phyloP scores from a whole-genome alignment of 2,113 vertebrate species.

The Anolis sagrei region DNA sequence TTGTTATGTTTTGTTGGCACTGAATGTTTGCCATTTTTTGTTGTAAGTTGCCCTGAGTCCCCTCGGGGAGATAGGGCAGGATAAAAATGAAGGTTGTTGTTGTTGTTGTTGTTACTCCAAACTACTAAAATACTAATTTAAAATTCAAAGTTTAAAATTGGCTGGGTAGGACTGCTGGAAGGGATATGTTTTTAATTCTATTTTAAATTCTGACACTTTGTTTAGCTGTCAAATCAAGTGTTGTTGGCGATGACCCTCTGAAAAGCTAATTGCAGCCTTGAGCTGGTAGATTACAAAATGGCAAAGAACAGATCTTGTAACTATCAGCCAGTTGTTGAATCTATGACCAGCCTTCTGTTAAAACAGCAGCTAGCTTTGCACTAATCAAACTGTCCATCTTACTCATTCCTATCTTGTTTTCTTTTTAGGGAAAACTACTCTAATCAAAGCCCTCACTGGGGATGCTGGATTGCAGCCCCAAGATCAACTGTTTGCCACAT shows the following conservation, averaged over 20 bases:
- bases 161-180: no score
- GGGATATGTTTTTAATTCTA: no score
- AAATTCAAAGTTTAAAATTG: no score
- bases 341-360: not conserved
- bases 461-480: constrained; percentile 82
- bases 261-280: not conserved
- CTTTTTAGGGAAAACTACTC: constrained; percentile 89
- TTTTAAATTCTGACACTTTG: no score
- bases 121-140: no score
- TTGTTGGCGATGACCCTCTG: not conserved
- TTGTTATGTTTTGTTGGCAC: no score
- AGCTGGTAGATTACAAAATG: not conserved
- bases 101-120: no score
- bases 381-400: constrained; percentile 17
- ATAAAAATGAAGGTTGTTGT: no score
- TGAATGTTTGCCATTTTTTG: no score
- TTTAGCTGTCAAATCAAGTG: not conserved
- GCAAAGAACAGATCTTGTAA: not conserved
- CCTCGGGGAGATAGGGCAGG: no score
- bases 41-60: no score
- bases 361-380: no score
- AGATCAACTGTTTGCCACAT: constrained; percentile 91
- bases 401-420: constrained; percentile 13
- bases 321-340: not conserved
- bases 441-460: constrained; percentile 91